Evolutionary conservation across 2,888 invertebrate genomes (phyloP).

Genomic region (Malthinus seriepunctatus): DNA sequence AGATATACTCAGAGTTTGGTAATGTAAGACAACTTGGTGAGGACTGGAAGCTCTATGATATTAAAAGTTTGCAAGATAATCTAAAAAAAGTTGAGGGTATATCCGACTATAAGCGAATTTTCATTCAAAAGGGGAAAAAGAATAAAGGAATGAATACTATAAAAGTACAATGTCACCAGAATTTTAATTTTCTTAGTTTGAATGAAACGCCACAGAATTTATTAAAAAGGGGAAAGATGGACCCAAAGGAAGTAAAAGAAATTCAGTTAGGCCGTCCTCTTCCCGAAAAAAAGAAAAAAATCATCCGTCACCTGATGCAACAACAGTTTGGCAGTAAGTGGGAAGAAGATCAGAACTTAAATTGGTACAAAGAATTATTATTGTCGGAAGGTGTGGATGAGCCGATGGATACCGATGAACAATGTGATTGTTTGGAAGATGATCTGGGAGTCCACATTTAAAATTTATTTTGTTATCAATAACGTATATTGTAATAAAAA

Average conservation of each 20-base stretch:
- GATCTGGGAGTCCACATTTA: background rate
- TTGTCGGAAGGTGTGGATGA: background rate
- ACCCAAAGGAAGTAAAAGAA: too few species aligned
- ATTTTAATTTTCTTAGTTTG: background rate
- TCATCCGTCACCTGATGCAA: background rate
- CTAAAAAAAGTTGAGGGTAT: slow-evolving; percentile 8
- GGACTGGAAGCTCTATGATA: background rate
- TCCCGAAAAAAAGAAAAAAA: too few species aligned
- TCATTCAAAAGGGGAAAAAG: background rate
- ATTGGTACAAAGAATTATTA: background rate
- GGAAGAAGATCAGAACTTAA: background rate
- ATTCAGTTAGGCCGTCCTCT: too few species aligned
- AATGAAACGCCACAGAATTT: background rate
- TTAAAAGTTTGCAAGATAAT: background rate
- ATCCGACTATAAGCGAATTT: background rate
- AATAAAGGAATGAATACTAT: background rate
- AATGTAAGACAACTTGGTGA: background rate
- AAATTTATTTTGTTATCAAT: too few species aligned
- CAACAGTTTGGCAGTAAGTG: background rate
- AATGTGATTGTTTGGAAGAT: background rate
- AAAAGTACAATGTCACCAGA: background rate
- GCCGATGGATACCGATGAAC: background rate
- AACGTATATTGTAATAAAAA: too few species aligned
- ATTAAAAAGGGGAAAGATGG: background rate
- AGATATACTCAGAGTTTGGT: background rate